These are phyloP conservation scores for Cephus rjabovi DNA, from an alignment of 2,888 invertebrate genomes.

Conservation along the genomic window DNA sequence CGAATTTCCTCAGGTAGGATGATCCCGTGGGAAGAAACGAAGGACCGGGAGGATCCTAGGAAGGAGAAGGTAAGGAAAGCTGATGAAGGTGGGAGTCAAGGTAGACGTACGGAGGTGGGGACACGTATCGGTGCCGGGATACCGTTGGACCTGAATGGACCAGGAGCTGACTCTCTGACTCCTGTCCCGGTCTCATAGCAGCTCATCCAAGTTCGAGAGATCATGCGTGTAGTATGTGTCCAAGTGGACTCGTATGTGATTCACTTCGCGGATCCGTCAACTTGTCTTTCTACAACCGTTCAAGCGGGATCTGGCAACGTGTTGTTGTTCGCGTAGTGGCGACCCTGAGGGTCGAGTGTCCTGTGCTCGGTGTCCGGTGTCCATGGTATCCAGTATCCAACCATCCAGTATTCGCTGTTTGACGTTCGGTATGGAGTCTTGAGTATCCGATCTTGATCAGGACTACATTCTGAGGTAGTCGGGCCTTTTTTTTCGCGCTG, in stretches of 20 bases:
- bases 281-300: neutral
- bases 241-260: neutral
- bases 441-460: neutral
- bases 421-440: neutral
- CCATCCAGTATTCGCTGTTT: neutral
- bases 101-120: constrained; percentile 21
- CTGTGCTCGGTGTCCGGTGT: neutral
- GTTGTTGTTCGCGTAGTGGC: neutral
- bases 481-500: neutral
- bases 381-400: neutral
- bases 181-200: constrained; percentile 31
- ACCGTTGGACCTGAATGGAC: constrained; percentile 69
- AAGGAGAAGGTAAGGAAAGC: constrained; percentile 13
- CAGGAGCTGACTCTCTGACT: constrained; percentile 47
- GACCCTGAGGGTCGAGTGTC: constrained; percentile 5
- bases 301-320: neutral
- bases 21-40: constrained; percentile 1
- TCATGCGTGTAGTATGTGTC: neutral
- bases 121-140: constrained; percentile 67
- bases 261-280: neutral
- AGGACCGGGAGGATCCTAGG: constrained; percentile 16
- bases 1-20: neutral
- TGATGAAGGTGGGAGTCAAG: constrained; percentile 23
- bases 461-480: neutral
- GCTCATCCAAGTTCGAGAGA: neutral